A percentile compares a stretch with the other conserved stretches of the same genome.
phyloP scores from a whole-genome alignment of 2,797 vertebrate genomes.

The Thalassophryne amazonica region DNA sequence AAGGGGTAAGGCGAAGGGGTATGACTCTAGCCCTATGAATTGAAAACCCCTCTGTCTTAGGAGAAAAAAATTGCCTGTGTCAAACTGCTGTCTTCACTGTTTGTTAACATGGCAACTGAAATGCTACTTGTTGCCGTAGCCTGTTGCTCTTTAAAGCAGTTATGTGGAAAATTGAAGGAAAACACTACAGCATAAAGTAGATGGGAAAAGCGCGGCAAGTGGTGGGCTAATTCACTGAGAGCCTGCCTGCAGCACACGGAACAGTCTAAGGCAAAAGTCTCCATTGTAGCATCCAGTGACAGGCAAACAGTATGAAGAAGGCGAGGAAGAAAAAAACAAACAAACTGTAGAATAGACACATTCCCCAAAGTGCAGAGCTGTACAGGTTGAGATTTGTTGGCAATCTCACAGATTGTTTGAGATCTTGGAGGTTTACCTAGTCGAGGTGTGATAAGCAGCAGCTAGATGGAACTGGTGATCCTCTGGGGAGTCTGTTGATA shows the following conservation, averaged over 20 bases:
- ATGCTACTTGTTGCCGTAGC: no score
- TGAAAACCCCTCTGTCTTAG: no score
- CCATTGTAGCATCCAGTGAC: conserved; percentile 24
- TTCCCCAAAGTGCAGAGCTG: conserved; percentile 30
- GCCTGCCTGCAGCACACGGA: conserved; percentile 39
- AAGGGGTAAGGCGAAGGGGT: no score
- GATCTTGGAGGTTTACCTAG: conserved; percentile 58
- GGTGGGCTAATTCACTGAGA: conserved; percentile 66
- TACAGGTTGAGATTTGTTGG: conserved; percentile 46
- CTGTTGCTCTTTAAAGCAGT: no score
- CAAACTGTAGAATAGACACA: conserved; percentile 10
- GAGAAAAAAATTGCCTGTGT: no score
- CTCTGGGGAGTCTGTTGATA: conserved; percentile 58
- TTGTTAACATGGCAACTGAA: no score
- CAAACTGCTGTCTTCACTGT: no score
- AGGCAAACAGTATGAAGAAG: background rate
- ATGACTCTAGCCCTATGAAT: no score
- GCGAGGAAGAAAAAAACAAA: background rate
- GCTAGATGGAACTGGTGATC: conserved; percentile 48
- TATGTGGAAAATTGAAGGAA: conserved; percentile 73
- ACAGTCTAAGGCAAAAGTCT: conserved; percentile 42
- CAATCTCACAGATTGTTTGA: conserved; percentile 51
- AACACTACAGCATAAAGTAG: conserved; percentile 63
- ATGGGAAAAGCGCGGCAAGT: conserved; percentile 58
- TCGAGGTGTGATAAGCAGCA: conserved; percentile 73